These are phyloP conservation scores for Phoxinus phoxinus DNA, from an alignment of 2,113 vertebrate species.

Conservation along the genomic window DNA sequence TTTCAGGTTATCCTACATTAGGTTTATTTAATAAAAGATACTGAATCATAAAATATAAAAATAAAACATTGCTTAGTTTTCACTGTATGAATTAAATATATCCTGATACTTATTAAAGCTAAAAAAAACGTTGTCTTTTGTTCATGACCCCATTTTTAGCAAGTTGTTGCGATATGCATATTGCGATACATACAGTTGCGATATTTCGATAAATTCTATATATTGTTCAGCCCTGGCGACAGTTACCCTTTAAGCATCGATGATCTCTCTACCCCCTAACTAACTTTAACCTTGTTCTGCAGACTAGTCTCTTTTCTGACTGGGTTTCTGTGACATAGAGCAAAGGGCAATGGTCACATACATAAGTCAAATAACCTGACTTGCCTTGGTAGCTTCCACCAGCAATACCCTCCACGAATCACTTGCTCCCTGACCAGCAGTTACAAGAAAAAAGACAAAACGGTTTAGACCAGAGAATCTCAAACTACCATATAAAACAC, in stretches of 20 bases:
- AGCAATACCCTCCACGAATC: slow-evolving; percentile 62
- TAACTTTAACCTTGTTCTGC: neutral
- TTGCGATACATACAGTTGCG: no score
- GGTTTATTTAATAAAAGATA: no score
- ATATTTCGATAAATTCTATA: no score
- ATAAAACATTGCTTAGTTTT: no score
- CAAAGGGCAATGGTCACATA: slow-evolving; percentile 39
- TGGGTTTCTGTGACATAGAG: neutral
- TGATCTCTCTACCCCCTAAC: slow-evolving; percentile 3
- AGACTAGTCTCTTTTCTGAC: slow-evolving; percentile 30
- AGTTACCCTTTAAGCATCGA: neutral
- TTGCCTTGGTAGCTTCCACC: slow-evolving; percentile 62
- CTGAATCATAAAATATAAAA: no score
- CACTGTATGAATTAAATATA: no score
- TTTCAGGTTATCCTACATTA: no score
- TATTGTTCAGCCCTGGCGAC: no score
- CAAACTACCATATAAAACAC: slow-evolving; percentile 44
- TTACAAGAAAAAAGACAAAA: slow-evolving; percentile 60
- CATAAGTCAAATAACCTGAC: slow-evolving; percentile 58
- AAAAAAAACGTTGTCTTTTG: no score
- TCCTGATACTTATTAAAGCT: no score
- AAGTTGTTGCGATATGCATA: no score
- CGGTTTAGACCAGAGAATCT: slow-evolving; percentile 52
- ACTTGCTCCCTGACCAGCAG: slow-evolving; percentile 60
- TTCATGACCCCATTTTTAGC: no score